Percentiles rank a stretch among this genome's conserved stretches.
phyloP scores from a whole-genome alignment of 2,113 vertebrate genomes.

The Lophius piscatorius region DNA sequence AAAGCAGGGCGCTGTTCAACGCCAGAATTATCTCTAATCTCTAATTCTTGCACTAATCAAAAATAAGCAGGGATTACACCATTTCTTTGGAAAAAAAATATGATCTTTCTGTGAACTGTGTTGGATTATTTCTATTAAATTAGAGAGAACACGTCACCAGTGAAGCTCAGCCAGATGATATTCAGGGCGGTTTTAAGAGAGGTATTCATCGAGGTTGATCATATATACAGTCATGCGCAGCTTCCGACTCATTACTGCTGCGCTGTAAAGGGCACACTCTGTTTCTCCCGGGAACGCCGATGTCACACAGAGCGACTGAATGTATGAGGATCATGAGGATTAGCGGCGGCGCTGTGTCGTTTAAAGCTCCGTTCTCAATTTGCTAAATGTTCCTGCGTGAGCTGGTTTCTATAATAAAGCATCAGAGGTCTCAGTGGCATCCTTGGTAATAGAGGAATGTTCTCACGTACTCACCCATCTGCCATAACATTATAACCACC shows the following conservation, averaged over 20 bases:
- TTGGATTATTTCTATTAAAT: no score
- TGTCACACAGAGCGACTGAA: not conserved
- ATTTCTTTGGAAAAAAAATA: constrained; percentile 67
- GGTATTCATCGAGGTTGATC: constrained; percentile 36
- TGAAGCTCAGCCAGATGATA: constrained; percentile 50
- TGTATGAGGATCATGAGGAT: constrained; percentile 37
- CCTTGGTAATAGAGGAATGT: constrained; percentile 14
- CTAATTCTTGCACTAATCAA: constrained; percentile 25
- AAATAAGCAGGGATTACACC: constrained; percentile 51
- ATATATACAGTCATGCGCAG: constrained; percentile 26
- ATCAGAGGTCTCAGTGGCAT: constrained; percentile 21
- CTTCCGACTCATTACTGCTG: constrained; percentile 33
- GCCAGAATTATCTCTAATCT: constrained; percentile 22
- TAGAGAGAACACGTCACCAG: no score
- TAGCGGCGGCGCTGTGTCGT: constrained; percentile 29
- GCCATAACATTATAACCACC: no score
- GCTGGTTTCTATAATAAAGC: no score
- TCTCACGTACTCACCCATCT: not conserved
- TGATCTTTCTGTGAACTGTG: constrained; percentile 51
- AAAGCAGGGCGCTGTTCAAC: not conserved
- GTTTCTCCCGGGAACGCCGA: not conserved
- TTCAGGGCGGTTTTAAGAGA: constrained; percentile 36
- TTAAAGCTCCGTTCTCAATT: constrained; percentile 16
- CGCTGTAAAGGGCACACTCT: constrained; percentile 16
- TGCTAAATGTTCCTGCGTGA: constrained; percentile 18